Percentiles rank a stretch among this genome's conserved stretches.
Conservation (phyloP, 2,797 vertebrate species). For the Lacerta agilis region DNA sequence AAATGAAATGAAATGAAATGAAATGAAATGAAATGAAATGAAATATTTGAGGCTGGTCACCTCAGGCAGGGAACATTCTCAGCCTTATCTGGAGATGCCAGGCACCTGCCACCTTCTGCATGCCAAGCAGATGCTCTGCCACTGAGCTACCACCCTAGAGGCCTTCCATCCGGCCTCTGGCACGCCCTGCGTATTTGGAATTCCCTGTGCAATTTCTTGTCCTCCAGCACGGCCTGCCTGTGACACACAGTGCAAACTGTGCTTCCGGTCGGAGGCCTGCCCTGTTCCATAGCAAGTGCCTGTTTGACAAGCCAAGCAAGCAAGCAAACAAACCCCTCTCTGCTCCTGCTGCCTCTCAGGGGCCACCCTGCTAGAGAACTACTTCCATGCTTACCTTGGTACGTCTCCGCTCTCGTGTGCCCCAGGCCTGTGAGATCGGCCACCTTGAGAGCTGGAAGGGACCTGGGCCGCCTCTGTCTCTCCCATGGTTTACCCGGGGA, state of each 20-base stretch:
- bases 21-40: no score
- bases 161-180: not conserved
- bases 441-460: not conserved
- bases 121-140: not conserved
- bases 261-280: slow-evolving; percentile 48
- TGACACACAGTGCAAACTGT: not conserved
- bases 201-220: not conserved
- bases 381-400: no score
- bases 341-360: rapidly evolving
- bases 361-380: no score
- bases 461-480: rapidly evolving
- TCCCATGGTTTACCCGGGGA: rapidly evolving
- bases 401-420: not conserved
- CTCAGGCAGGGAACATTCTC: not conserved
- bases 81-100: not conserved
- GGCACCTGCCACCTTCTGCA: not conserved
- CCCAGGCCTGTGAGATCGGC: not conserved
- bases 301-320: slow-evolving; percentile 46
- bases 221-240: no score
- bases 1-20: no score
- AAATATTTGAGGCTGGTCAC: no score
- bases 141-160: not conserved
- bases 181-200: not conserved
- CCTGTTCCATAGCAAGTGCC: slow-evolving; percentile 16
- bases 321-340: slow-evolving; percentile 49